These are phyloP conservation scores for Danio jaintianensis DNA, from an alignment of 2,797 vertebrate species.

Conservation along the genomic window DNA sequence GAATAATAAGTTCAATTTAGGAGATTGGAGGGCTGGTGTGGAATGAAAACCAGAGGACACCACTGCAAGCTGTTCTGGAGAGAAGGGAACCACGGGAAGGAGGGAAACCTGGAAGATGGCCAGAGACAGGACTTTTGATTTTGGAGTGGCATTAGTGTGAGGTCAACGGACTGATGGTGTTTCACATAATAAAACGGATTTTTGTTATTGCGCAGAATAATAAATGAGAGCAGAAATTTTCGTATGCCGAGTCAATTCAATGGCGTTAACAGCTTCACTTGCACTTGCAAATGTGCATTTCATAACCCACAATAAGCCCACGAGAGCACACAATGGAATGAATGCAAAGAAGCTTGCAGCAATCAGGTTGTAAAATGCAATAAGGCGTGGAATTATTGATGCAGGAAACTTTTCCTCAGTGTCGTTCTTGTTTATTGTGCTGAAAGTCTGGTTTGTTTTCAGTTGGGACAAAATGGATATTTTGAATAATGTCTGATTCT, in stretches of 20 bases:
- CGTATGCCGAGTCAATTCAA: slow-evolving; percentile 11
- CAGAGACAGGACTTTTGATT: slow-evolving; percentile 48
- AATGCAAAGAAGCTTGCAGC: slow-evolving; percentile 36
- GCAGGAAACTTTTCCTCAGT: slow-evolving; percentile 31
- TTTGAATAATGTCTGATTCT: slow-evolving; percentile 35
- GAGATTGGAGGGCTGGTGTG: slow-evolving; percentile 78
- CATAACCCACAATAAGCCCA: slow-evolving; percentile 36
- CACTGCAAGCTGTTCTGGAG: slow-evolving; percentile 70
- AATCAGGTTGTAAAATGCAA: slow-evolving; percentile 30
- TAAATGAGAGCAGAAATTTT: slow-evolving; percentile 16
- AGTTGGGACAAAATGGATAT: slow-evolving; percentile 38
- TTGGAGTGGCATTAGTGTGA: slow-evolving; percentile 9
- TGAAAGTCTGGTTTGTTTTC: slow-evolving; percentile 37
- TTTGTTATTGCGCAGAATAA: slow-evolving; percentile 6
- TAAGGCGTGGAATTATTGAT: slow-evolving; percentile 31
- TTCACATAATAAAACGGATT: background rate
- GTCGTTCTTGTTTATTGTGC: slow-evolving; percentile 23
- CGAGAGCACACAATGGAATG: slow-evolving; percentile 36
- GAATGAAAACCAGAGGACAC: slow-evolving; percentile 85
- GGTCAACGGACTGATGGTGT: slow-evolving; percentile 13
- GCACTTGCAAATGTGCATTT: slow-evolving; percentile 38
- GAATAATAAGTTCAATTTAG: slow-evolving; percentile 85
- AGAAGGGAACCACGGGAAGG: slow-evolving; percentile 49
- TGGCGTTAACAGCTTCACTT: slow-evolving; percentile 16
- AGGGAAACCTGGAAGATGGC: slow-evolving; percentile 58